Conservation (phyloP, 2,797 vertebrate genomes). For the Pantherophis vulpinus region DNA sequence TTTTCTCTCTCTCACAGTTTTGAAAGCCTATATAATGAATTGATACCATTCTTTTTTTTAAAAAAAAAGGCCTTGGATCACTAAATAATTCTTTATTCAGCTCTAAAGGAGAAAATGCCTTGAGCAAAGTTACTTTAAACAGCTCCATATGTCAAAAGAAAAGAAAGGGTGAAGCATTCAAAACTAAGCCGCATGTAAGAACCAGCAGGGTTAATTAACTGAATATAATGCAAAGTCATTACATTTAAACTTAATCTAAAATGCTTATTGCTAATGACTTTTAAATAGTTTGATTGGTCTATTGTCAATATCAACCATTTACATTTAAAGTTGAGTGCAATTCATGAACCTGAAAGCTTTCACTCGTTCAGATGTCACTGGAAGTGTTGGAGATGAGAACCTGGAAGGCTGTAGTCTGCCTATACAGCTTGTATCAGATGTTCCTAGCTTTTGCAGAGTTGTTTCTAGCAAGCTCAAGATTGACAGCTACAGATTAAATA, state of each 20-base stretch:
- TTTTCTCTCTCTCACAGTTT: background rate
- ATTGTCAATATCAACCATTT: background rate
- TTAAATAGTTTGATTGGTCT: background rate
- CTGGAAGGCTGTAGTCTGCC: background rate
- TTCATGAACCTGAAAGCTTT: background rate
- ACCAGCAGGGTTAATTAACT: background rate
- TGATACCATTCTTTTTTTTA: background rate
- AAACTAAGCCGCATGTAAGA: background rate
- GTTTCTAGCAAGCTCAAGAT: background rate
- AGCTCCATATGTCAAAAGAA: conserved; percentile 6
- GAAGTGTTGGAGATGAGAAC: background rate
- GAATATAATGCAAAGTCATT: background rate
- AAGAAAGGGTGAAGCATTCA: background rate
- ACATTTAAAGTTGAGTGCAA: background rate
- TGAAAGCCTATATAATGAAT: background rate
- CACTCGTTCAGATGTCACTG: background rate
- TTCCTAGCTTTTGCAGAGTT: background rate
- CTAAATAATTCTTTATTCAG: background rate
- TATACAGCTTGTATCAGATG: background rate
- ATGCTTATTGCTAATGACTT: background rate
- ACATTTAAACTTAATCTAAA: background rate
- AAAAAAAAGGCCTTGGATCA: background rate
- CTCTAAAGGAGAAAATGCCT: background rate
- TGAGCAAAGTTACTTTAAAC: conserved; percentile 7
- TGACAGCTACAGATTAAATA: background rate